A percentile compares a stretch with the other conserved stretches of the same genome.
Conservation (phyloP, 2,797 vertebrate species). For the Rhinella marina region DNA sequence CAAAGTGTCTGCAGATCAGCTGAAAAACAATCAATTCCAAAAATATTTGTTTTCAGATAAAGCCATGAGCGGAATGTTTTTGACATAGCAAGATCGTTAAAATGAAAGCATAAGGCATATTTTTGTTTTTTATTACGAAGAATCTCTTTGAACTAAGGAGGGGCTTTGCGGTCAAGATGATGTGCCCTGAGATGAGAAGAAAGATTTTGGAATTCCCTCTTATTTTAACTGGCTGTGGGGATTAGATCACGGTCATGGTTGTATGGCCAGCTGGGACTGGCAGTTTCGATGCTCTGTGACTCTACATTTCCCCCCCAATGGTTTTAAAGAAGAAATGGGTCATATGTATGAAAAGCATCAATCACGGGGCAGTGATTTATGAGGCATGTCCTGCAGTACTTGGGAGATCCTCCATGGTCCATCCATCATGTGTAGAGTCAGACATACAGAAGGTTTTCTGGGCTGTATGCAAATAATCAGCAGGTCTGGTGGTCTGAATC, state of each 20-base stretch:
- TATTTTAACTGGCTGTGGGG: not conserved
- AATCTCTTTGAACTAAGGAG: constrained; percentile 30
- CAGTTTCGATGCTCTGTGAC: not conserved
- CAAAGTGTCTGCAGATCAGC: constrained; percentile 3
- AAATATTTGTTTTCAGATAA: constrained; percentile 25
- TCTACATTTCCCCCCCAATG: not conserved
- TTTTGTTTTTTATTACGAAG: constrained; percentile 21
- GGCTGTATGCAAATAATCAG: not conserved
- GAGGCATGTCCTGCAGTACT: not conserved
- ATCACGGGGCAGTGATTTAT: not conserved
- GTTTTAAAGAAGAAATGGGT: not conserved
- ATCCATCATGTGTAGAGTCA: not conserved
- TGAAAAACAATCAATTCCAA: not conserved
- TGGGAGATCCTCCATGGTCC: not conserved
- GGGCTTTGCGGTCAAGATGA: not conserved
- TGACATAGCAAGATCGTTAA: not conserved
- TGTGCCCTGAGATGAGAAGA: not conserved
- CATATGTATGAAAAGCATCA: not conserved
- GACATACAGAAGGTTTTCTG: not conserved
- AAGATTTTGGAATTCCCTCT: not conserved
- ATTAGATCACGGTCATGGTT: not conserved
- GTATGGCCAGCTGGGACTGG: not conserved
- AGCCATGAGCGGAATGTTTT: constrained; percentile 7
- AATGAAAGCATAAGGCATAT: not conserved
- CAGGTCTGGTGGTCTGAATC: not conserved